Percentiles rank a stretch among this genome's conserved stretches.
These are phyloP conservation scores for Hippocampus guttulatus DNA, from an alignment of 2,113 vertebrate genomes.

Conservation along the genomic window DNA sequence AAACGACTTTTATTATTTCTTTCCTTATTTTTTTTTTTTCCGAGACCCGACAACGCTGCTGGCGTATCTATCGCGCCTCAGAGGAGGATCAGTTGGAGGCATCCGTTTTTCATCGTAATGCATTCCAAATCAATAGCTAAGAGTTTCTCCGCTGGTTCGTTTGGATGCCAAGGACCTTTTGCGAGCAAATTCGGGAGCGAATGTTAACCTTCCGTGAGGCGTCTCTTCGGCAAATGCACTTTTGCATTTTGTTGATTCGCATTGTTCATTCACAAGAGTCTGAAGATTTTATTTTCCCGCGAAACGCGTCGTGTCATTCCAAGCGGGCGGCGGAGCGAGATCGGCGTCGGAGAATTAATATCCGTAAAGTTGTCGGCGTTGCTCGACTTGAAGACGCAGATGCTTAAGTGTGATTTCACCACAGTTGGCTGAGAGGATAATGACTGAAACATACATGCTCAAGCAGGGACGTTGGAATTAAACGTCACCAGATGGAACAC, in stretches of 20 bases:
- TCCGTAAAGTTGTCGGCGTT: slow-evolving; percentile 8
- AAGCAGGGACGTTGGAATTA: slow-evolving; percentile 1
- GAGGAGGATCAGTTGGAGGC: slow-evolving; percentile 33
- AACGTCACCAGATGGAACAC: background rate
- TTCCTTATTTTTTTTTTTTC: slow-evolving; percentile 3
- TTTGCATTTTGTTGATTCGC: background rate
- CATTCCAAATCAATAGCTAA: background rate
- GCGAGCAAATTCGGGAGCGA: background rate
- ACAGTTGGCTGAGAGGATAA: slow-evolving; percentile 19
- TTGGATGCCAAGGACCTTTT: background rate
- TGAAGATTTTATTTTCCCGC: background rate
- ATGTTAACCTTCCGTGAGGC: too few relatives aligned
- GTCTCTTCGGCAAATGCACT: background rate
- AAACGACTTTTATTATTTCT: slow-evolving; percentile 42
- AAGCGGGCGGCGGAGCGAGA: slow-evolving; percentile 1
- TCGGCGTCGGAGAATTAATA: slow-evolving; percentile 13
- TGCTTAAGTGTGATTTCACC: slow-evolving; percentile 19
- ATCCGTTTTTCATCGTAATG: background rate
- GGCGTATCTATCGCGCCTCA: slow-evolving; percentile 31
- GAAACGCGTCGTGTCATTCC: slow-evolving; percentile 2
- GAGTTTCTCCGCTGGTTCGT: background rate
- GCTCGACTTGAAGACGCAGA: background rate
- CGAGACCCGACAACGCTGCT: slow-evolving; percentile 24
- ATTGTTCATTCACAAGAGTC: background rate
- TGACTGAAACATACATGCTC: slow-evolving; percentile 3